A percentile compares a stretch with the other conserved stretches of the same genome.
Evolutionary conservation across 2,888 invertebrate genomes (phyloP).

Genomic region (Timema cristinae): DNA sequence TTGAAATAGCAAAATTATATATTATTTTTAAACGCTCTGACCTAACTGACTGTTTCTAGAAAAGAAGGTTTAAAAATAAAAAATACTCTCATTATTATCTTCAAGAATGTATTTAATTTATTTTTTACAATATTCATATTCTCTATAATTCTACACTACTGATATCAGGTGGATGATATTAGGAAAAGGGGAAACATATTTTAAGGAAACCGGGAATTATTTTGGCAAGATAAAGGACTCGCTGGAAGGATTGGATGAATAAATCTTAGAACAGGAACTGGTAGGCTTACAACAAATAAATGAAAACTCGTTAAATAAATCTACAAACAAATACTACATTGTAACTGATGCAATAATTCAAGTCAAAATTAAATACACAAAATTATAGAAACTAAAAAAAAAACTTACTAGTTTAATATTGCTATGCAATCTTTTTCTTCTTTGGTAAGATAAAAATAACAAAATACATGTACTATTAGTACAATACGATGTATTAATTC

Average conservation of each 20-base stretch:
- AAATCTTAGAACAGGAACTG: too few relatives aligned
- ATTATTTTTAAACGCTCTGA: too few relatives aligned
- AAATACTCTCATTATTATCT: neutral
- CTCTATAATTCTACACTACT: constrained; percentile 7
- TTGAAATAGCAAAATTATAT: too few relatives aligned
- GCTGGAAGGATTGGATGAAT: too few relatives aligned
- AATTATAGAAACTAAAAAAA: neutral
- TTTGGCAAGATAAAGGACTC: neutral
- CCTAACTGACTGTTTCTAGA: too few relatives aligned
- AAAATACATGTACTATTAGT: constrained; percentile 1
- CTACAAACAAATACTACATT: constrained; percentile 12
- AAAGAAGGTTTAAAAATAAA: too few relatives aligned
- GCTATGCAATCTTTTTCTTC: constrained; percentile 14
- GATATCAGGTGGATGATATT: constrained; percentile 15
- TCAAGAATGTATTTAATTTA: constrained; percentile 16
- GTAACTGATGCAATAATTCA: neutral
- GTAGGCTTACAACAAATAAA: neutral
- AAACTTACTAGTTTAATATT: constrained; percentile 2
- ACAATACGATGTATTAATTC: constrained; percentile 7
- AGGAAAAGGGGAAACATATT: neutral
- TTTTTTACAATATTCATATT: constrained; percentile 10
- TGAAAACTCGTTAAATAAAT: neutral
- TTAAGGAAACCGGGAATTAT: too few relatives aligned
- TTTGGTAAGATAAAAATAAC: constrained; percentile 11
- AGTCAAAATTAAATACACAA: neutral